Evolutionary conservation across 2,113 vertebrate species (phyloP).

Genomic region (Lophius piscatorius): DNA sequence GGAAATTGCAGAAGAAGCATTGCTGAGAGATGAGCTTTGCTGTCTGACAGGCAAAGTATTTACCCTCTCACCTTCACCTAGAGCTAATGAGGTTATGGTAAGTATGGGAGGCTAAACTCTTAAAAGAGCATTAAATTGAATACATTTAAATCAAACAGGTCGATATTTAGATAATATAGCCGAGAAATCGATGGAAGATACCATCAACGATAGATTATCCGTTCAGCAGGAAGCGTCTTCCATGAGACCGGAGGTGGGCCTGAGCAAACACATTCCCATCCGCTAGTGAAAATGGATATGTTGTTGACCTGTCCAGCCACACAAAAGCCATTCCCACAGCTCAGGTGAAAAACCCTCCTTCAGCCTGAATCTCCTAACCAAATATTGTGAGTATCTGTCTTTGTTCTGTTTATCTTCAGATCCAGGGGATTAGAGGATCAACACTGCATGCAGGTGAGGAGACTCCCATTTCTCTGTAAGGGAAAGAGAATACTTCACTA

Average conservation of each 20-base stretch:
- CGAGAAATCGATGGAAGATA: slow-evolving; percentile 25
- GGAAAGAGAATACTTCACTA: slow-evolving; percentile 2
- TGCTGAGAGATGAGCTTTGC: slow-evolving; percentile 56
- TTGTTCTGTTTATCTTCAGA: slow-evolving; percentile 82
- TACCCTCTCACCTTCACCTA: slow-evolving; percentile 23
- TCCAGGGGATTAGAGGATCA: slow-evolving; percentile 74
- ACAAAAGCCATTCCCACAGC: slow-evolving; percentile 73
- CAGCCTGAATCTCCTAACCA: slow-evolving; percentile 82
- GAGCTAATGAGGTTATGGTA: slow-evolving; percentile 5
- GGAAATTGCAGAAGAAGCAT: slow-evolving; percentile 41
- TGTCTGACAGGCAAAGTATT: slow-evolving; percentile 46
- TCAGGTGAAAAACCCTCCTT: slow-evolving; percentile 84
- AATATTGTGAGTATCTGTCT: slow-evolving; percentile 86
- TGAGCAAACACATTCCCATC: slow-evolving; percentile 74
- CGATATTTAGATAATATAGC: not conserved
- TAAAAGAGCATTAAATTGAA: not conserved
- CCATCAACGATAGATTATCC: slow-evolving; percentile 48
- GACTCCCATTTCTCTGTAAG: slow-evolving; percentile 11
- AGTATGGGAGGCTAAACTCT: not conserved
- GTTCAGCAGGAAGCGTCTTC: slow-evolving; percentile 47
- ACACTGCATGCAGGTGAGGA: slow-evolving; percentile 31
- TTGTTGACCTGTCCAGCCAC: slow-evolving; percentile 71
- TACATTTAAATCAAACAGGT: not conserved
- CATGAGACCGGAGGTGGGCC: slow-evolving; percentile 65
- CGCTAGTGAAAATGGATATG: slow-evolving; percentile 79